Evolutionary conservation across 2,888 invertebrate genomes (phyloP), one percentile per base, ranked within the genome.

Genomic region (Sarcophaga carnaria): DNA sequence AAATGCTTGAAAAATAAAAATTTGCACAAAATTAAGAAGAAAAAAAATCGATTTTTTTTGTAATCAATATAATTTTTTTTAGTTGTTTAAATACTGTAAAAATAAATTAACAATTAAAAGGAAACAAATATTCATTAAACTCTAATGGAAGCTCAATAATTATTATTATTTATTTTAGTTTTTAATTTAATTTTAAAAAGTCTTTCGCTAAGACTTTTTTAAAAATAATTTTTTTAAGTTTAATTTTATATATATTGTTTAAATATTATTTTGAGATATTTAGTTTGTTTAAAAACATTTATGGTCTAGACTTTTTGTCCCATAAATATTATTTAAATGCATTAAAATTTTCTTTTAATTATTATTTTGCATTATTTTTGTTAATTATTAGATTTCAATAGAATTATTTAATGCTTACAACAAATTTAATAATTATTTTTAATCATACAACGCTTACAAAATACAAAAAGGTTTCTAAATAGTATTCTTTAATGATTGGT

Each of bases 121-220:
- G 47, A 70, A 25, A 49, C 22, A 70, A 27, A 49, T 62, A 47
- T 49, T 59, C 66, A 75, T 49, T 82, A 87, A 49, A 82, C 77
- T 37, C 77, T 86, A 88, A 87, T 85, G 88, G 87, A 88, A 88
- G 83, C 80, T 75, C 80, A 71, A 69, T 20, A 75, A 60, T 22
- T 59, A 3, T 49, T 54, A 45, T 22, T 63, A 27, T 37, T 49
- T 66, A 20, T 59, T 3, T 49, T 54, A 54, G 14, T 63, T 49
- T 49, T 49, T 22, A 72, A 71, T 49, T 45, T 70, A 27, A 4
- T 20, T 62, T 72, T 25, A 20, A 54, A 22, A 72, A 11, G 66
- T 62, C 27, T 54, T 12, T 54, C 2, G 17, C 17, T 14, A 54
- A 54, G 17, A 17, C 6, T 70, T 80, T 70, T 60, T 64, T n/a